Conservation (phyloP, 2,113 vertebrate species). For the Proterorhinus semilunaris region DNA sequence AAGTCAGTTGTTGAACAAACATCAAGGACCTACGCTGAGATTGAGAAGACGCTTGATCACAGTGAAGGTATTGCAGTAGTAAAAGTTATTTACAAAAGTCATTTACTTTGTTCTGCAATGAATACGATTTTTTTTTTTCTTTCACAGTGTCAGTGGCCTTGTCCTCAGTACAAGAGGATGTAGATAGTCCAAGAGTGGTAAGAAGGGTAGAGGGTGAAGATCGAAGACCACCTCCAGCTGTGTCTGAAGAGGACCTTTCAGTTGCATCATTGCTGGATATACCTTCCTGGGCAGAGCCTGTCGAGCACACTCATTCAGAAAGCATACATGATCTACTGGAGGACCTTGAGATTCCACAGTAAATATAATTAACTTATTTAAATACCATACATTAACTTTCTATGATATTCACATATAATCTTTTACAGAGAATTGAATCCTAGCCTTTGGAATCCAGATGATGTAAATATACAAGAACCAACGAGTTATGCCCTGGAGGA, state of each 20-base stretch:
- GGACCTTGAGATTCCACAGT: constrained; percentile 80
- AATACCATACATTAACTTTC: background rate
- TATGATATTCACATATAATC: constrained; percentile 13
- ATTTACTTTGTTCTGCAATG: no score
- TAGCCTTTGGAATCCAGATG: constrained; percentile 65
- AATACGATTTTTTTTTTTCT: background rate
- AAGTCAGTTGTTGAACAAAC: constrained; percentile 81
- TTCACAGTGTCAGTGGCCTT: constrained; percentile 78
- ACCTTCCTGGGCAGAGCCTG: constrained; percentile 81
- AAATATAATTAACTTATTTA: constrained; percentile 23
- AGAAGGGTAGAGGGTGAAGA: constrained; percentile 70
- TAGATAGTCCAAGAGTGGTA: constrained; percentile 76
- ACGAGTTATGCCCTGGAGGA: constrained; percentile 49
- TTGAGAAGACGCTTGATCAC: constrained; percentile 90
- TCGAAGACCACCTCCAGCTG: constrained; percentile 85
- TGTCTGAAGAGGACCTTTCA: constrained; percentile 94
- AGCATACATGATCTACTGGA: constrained; percentile 84
- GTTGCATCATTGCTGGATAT: constrained; percentile 86
- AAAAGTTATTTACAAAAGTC: background rate
- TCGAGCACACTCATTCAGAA: constrained; percentile 81
- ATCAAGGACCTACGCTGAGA: constrained; percentile 84
- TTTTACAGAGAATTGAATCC: constrained; percentile 66
- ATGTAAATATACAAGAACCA: constrained; percentile 55
- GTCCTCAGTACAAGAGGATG: constrained; percentile 89
- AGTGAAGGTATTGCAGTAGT: constrained; percentile 85